A percentile compares a stretch with the other conserved stretches of the same genome.
Conservation (phyloP, 2,888 invertebrate genomes). For the Eledona agricola region DNA sequence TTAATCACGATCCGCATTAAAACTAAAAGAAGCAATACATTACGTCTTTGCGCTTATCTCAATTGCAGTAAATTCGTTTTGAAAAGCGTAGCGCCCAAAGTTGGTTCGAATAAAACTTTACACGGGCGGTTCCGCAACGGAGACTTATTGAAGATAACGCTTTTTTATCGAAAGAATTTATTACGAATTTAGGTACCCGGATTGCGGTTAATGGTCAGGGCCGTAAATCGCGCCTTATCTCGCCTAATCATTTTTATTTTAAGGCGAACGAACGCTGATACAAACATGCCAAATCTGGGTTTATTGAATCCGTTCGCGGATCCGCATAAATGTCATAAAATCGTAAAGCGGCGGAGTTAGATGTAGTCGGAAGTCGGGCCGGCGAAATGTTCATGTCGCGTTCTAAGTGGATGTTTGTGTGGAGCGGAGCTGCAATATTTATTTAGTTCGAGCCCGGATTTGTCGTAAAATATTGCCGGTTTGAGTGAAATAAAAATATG, state of each 20-base stretch:
- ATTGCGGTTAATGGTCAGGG: constrained; percentile 12
- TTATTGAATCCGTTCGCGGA: too few species aligned
- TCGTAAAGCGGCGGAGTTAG: too few species aligned
- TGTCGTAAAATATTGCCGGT: too few species aligned
- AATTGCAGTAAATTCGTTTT: constrained; percentile 30
- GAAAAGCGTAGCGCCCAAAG: constrained; percentile 18
- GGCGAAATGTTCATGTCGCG: too few species aligned
- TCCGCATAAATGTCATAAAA: too few species aligned
- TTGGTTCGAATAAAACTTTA: constrained; percentile 22
- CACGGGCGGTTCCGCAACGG: constrained; percentile 3
- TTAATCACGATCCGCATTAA: constrained; percentile 17
- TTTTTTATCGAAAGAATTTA: constrained; percentile 27
- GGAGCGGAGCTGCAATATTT: too few species aligned
- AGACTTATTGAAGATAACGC: constrained; percentile 10
- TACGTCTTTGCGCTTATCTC: constrained; percentile 26
- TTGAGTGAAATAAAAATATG: too few species aligned
- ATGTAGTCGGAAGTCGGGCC: too few species aligned
- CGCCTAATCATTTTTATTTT: not conserved
- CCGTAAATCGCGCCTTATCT: not conserved
- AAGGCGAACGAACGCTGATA: too few species aligned
- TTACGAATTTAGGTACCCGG: constrained; percentile 19
- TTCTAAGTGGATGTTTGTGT: too few species aligned
- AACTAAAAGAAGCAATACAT: constrained; percentile 26
- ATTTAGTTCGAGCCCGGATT: too few species aligned
- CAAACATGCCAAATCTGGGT: too few species aligned